phyloP scores from a whole-genome alignment of 2,113 vertebrate genomes.

The Mastomys coucha region DNA sequence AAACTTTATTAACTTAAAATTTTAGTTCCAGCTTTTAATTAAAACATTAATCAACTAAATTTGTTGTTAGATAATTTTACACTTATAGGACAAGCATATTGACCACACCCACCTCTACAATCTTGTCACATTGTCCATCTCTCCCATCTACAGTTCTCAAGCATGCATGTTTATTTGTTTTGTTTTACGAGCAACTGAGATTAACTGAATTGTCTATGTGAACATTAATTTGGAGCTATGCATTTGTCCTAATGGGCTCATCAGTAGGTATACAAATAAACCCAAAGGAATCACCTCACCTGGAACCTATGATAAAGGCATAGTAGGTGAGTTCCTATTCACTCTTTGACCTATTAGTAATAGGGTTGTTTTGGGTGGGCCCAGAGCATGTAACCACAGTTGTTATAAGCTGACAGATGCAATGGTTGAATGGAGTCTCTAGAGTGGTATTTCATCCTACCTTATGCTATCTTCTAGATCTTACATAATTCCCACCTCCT shows the following conservation, averaged over 20 bases:
- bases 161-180: background rate
- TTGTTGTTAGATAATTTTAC: too few relatives aligned
- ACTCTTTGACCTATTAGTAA: background rate
- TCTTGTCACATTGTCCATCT: background rate
- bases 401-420: background rate
- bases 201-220: background rate
- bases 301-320: too few relatives aligned
- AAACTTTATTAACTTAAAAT: too few relatives aligned
- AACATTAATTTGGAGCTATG: background rate
- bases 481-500: background rate
- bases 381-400: background rate
- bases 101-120: too few relatives aligned
- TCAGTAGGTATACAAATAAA: background rate
- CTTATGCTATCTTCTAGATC: background rate
- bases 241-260: background rate
- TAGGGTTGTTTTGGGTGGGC: rapidly evolving
- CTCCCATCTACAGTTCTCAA: rapidly evolving
- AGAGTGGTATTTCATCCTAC: background rate
- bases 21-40: too few relatives aligned
- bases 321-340: too few relatives aligned
- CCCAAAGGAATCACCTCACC: background rate
- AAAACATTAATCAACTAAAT: too few relatives aligned
- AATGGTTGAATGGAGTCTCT: background rate
- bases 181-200: background rate
- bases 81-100: too few relatives aligned